These are phyloP conservation scores for Polydrusus cervinus DNA, from an alignment of 2,888 invertebrate species.

Conservation along the genomic window DNA sequence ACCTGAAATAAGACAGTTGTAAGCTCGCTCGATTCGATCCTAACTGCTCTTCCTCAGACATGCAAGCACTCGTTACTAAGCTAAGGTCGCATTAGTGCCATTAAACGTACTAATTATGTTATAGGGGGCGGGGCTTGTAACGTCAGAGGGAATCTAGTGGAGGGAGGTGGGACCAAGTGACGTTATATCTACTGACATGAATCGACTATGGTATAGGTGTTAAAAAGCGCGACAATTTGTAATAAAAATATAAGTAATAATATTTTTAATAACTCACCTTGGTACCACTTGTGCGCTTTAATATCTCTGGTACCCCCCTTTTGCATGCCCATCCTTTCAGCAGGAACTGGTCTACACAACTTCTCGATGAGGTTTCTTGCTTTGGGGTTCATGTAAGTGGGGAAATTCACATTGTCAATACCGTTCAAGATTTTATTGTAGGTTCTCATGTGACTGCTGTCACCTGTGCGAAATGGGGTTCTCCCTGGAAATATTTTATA, in stretches of 20 bases:
- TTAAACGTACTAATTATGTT: too few relatives aligned
- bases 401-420: conserved; percentile 90
- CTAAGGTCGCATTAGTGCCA: too few relatives aligned
- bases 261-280: conserved; percentile 34
- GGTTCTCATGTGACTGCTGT: conserved; percentile 93
- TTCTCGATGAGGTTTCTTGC: conserved; percentile 89
- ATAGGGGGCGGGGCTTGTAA: too few relatives aligned
- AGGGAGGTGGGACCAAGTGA: too few relatives aligned
- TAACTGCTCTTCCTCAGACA: too few relatives aligned
- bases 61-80: too few relatives aligned
- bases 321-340: conserved; percentile 92
- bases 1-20: conserved; percentile 72
- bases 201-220: too few relatives aligned
- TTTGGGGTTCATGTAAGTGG: conserved; percentile 80
- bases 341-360: conserved; percentile 88
- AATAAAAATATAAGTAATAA: too few relatives aligned
- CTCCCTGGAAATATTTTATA: conserved; percentile 68
- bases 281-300: conserved; percentile 89
- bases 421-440: conserved; percentile 94
- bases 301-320: conserved; percentile 90
- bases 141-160: too few relatives aligned
- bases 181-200: too few relatives aligned
- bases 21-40: too few relatives aligned
- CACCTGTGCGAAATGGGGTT: conserved; percentile 92
- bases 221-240: too few relatives aligned